Conservation (phyloP, 1,140 invertebrate species). For the Conopomorpha cramerella region DNA sequence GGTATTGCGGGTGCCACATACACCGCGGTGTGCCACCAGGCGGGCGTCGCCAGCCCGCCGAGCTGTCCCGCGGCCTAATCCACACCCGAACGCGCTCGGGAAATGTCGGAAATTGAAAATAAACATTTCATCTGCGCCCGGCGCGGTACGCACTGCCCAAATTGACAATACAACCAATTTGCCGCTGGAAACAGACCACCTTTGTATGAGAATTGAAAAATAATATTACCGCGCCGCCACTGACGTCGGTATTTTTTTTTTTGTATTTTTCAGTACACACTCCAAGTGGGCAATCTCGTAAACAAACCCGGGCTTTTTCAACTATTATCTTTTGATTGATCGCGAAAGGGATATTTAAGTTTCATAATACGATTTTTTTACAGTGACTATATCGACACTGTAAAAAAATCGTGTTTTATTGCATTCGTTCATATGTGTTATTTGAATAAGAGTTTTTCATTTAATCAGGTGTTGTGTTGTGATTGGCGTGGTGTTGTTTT, state of each 20-base stretch:
- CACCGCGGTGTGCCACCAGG: too few species aligned
- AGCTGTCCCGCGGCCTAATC: conserved; percentile 44
- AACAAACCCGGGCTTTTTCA: conserved; percentile 41
- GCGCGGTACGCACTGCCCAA: conserved; percentile 56
- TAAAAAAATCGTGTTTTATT: too few species aligned
- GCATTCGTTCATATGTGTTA: too few species aligned
- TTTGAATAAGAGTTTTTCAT: too few species aligned
- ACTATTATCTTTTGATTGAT: conserved; percentile 3
- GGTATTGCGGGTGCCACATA: too few species aligned
- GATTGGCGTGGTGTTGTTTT: too few species aligned
- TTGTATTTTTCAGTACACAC: conserved; percentile 43
- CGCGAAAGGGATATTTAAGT: conserved; percentile 7
- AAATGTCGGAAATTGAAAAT: conserved; percentile 59
- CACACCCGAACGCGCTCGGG: conserved; percentile 36
- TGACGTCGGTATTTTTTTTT: too few species aligned
- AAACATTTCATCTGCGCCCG: conserved; percentile 57
- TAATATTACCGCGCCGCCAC: conserved; percentile 53
- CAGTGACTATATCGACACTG: too few species aligned
- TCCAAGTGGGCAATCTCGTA: conserved; percentile 41
- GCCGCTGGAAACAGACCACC: conserved; percentile 48
- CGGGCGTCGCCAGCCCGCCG: too few species aligned
- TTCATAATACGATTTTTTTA: too few species aligned
- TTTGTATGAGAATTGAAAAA: conserved; percentile 59
- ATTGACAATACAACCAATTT: conserved; percentile 61
- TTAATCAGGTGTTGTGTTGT: too few species aligned